Evolutionary conservation across 2,113 vertebrate genomes (phyloP), one percentile per base, ranked within the genome.

Genomic region (Pyrgilauda ruficollis): DNA sequence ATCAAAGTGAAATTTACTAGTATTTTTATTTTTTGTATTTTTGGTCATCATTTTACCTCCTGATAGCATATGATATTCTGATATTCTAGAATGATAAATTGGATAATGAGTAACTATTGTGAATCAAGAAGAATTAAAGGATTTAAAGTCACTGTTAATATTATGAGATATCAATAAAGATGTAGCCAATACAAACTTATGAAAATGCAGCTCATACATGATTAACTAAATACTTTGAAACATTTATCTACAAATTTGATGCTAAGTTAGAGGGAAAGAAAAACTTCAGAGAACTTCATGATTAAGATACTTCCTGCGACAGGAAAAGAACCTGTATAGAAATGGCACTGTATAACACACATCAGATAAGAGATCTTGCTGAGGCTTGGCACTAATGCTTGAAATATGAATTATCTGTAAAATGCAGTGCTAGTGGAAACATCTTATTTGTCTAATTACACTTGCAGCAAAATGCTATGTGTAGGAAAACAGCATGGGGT

Each of bases 361-460:
- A 90, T 52, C 37, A 94, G 13, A 33, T 41, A 73, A 86, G 49
- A 89, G 67, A 90, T 85, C 74, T 88, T 85, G 43, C 19, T 92
- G 39, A 44, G 10, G 13, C 21, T 63, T 78, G 46, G 24, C 52
- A 30, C 50, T 78, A 89, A 87, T 7, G 1, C 28, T 61, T 84
- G 23, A 37, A 96, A 93, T 61, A 84, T 56, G 58, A 72, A 67
- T 91, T 78, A 69, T 63, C 58, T 83, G 62, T 90, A 91, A 97
- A 96, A 84, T 22, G 58, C 52, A 37, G 79, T 46, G 49, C 33
- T 64, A 55, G 15, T n/a, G 66, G 35, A 78, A 63, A 11, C 10
- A 67, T 69, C 58, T 88, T 94, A 37, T 84, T 95, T 84, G 68
- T 94, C 59, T 87, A 93, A 89, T 96, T 93, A 90, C 87, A 80